phyloP scores from a whole-genome alignment of 2,888 invertebrate genomes.

The Tachina grossa region DNA sequence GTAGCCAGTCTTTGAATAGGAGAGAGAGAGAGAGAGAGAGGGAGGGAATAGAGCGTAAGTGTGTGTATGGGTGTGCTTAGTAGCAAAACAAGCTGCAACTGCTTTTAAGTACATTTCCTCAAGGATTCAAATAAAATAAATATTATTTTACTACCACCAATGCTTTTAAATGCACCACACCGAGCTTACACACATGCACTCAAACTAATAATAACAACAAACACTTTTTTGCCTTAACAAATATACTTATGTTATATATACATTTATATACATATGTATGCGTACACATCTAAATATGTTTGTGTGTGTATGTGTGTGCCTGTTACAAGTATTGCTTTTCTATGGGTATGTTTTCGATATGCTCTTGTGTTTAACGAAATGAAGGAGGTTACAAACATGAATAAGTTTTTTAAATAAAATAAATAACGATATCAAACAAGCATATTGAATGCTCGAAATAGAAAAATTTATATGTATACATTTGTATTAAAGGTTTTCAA shows the following conservation, averaged over 20 bases:
- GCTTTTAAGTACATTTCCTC: conserved; percentile 71
- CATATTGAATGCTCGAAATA: conserved; percentile 25
- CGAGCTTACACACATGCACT: neutral
- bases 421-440: conserved; percentile 25
- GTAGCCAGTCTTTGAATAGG: conserved; percentile 2
- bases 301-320: neutral
- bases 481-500: neutral
- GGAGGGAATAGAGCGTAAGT: neutral
- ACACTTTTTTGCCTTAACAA: conserved; percentile 8
- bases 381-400: conserved; percentile 52
- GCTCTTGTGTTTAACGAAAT: conserved; percentile 43
- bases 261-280: neutral
- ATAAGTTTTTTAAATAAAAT: conserved; percentile 22
- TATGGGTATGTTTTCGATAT: conserved; percentile 19
- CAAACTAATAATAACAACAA: conserved; percentile 55
- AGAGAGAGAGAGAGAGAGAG: neutral
- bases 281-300: neutral
- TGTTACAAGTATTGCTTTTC: conserved; percentile 16
- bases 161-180: conserved; percentile 49
- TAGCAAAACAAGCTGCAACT: conserved; percentile 58
- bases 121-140: conserved; percentile 71
- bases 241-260: neutral
- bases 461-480: neutral
- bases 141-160: conserved; percentile 69
- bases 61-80: neutral